Percentiles rank a stretch among this genome's conserved stretches.
Conservation (phyloP, 2,888 invertebrate genomes). For the Azorinus chamasolen region DNA sequence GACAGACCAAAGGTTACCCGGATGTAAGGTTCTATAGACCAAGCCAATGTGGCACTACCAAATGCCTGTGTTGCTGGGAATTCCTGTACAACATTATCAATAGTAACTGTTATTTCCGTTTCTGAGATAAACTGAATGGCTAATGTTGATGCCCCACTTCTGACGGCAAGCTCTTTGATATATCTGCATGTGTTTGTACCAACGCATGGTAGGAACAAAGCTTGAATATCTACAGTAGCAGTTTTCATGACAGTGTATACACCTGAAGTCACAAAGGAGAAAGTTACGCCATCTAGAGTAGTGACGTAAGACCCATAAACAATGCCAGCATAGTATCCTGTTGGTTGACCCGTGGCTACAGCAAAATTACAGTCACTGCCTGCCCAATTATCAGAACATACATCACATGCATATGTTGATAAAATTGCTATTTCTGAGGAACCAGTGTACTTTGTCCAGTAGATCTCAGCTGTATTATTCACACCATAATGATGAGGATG, state of each 20-base stretch:
- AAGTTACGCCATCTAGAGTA: conserved; percentile 66
- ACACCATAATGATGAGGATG: conserved; percentile 62
- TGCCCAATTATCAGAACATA: conserved; percentile 71
- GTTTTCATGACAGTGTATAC: conserved; percentile 56
- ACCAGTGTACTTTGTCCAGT: conserved; percentile 60
- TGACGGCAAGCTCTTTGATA: conserved; percentile 61
- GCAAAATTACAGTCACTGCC: conserved; percentile 72
- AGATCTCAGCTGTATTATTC: conserved; percentile 36
- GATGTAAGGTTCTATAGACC: conserved; percentile 56
- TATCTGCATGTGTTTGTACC: conserved; percentile 61
- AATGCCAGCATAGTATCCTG: conserved; percentile 42
- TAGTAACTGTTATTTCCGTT: conserved; percentile 27
- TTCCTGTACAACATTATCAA: conserved; percentile 24
- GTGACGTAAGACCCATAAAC: conserved; percentile 67
- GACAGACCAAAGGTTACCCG: conserved; percentile 60
- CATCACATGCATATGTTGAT: conserved; percentile 59
- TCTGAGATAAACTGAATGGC: conserved; percentile 43
- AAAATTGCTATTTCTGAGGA: conserved; percentile 25
- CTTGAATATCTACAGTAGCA: conserved; percentile 59
- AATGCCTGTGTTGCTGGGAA: conserved; percentile 37
- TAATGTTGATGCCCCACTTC: conserved; percentile 27
- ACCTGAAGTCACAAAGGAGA: conserved; percentile 59
- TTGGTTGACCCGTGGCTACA: conserved; percentile 26
- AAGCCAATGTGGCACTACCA: conserved; percentile 44
- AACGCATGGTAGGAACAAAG: conserved; percentile 68